These are phyloP conservation scores for Apomyelois bistriatella DNA, from an alignment of 2,888 invertebrate genomes.

Conservation along the genomic window DNA sequence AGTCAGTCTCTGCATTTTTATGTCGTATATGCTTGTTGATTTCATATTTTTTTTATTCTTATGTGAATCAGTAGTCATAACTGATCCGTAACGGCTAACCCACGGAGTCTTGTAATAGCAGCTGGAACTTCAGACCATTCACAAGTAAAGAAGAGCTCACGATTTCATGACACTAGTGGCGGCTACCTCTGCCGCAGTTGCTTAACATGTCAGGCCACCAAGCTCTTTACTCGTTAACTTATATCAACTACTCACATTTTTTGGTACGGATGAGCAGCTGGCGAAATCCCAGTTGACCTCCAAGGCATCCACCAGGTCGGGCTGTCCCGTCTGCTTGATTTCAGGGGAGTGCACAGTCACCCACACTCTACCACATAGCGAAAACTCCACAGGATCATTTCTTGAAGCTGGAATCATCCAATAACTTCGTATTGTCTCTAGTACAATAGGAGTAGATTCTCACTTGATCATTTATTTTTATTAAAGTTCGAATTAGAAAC, in stretches of 20 bases:
- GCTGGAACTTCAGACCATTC: too few relatives aligned
- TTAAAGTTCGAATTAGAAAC: background rate
- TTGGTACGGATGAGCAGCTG: slow-evolving; percentile 54
- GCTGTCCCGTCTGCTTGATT: slow-evolving; percentile 32
- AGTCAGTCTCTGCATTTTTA: too few relatives aligned
- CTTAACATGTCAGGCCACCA: too few relatives aligned
- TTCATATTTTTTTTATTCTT: too few relatives aligned
- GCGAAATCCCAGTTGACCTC: slow-evolving; percentile 75
- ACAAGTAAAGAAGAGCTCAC: too few relatives aligned
- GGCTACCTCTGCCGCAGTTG: too few relatives aligned
- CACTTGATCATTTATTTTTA: background rate
- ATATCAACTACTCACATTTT: slow-evolving; percentile 47
- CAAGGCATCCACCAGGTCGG: slow-evolving; percentile 52
- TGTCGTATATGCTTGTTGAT: too few relatives aligned
- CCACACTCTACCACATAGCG: slow-evolving; percentile 69
- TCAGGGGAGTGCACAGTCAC: slow-evolving; percentile 67
- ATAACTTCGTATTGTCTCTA: background rate
- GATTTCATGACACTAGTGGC: too few relatives aligned
- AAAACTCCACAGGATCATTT: slow-evolving; percentile 47
- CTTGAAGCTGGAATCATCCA: slow-evolving; percentile 8
- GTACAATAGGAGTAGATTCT: background rate
- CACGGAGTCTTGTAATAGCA: too few relatives aligned
- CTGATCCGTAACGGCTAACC: too few relatives aligned
- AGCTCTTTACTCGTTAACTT: background rate
- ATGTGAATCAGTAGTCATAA: too few relatives aligned